phyloP scores from a whole-genome alignment of 2,888 invertebrate species.

The Drosophila limbata region DNA sequence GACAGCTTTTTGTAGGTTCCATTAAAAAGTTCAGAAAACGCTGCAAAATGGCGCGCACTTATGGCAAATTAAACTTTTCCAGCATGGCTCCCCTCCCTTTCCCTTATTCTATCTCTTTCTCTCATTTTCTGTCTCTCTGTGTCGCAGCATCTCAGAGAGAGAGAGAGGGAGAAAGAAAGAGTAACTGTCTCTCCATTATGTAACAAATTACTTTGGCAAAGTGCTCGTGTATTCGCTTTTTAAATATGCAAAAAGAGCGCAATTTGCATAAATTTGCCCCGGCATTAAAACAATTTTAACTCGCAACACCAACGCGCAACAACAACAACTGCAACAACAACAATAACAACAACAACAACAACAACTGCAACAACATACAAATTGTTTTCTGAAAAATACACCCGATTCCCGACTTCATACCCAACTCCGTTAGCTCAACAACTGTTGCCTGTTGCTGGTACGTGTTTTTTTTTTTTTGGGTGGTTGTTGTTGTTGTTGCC shows the following conservation, averaged over 20 bases:
- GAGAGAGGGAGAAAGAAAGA: background rate
- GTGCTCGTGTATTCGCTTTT: constrained; percentile 85
- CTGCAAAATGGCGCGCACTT: constrained; percentile 82
- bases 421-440: constrained; percentile 13
- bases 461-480: constrained; percentile 36
- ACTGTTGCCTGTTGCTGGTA: constrained; percentile 57
- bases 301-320: constrained; percentile 75
- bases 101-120: background rate
- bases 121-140: constrained; percentile 5
- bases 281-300: constrained; percentile 85
- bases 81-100: constrained; percentile 63
- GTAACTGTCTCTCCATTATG: constrained; percentile 69
- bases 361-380: constrained; percentile 18
- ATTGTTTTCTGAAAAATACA: constrained; percentile 37
- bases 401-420: constrained; percentile 3
- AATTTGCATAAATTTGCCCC: constrained; percentile 85
- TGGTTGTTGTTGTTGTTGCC: constrained; percentile 1
- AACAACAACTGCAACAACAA: constrained; percentile 34
- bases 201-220: constrained; percentile 84
- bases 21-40: constrained; percentile 76
- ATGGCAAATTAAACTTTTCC: constrained; percentile 83
- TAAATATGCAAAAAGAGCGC: constrained; percentile 85
- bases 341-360: constrained; percentile 14
- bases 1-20: constrained; percentile 65
- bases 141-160: constrained; percentile 46